Evolutionary conservation across 1,140 invertebrate species (phyloP).

Genomic region (Lepidotrigona ventralis): DNA sequence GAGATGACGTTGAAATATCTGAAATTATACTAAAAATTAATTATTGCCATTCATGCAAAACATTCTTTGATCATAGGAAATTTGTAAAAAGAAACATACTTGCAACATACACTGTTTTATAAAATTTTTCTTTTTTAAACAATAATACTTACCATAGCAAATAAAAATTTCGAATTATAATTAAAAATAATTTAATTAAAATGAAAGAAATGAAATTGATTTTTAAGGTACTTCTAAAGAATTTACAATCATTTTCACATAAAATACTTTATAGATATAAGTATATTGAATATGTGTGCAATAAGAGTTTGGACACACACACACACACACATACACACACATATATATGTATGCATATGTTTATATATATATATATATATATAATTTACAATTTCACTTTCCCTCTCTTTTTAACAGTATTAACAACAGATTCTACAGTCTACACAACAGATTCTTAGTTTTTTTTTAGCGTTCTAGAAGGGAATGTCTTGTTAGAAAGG

Average conservation of each 20-base stretch:
- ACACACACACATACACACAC: background rate
- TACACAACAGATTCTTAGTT: slow-evolving; percentile 31
- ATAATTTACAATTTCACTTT: slow-evolving; percentile 48
- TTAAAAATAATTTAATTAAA: slow-evolving; percentile 2
- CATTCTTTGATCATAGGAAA: background rate
- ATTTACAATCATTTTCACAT: slow-evolving; percentile 19
- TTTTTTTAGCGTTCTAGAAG: slow-evolving; percentile 25
- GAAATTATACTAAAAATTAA: too few species aligned
- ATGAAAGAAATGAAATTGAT: slow-evolving; percentile 12
- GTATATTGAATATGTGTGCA: slow-evolving; percentile 17
- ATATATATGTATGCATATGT: background rate
- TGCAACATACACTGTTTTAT: background rate
- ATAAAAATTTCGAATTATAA: background rate
- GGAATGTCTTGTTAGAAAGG: slow-evolving; percentile 39
- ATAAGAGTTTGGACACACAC: background rate
- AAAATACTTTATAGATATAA: slow-evolving; percentile 41
- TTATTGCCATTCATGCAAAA: background rate
- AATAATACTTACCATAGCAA: background rate
- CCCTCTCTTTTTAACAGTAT: slow-evolving; percentile 35
- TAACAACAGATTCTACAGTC: slow-evolving; percentile 37
- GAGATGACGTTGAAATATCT: too few species aligned
- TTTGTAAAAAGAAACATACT: background rate
- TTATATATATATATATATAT: slow-evolving; percentile 15
- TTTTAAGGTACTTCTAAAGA: slow-evolving; percentile 20
- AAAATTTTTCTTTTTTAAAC: background rate